Evolutionary conservation across 2,113 vertebrate species (phyloP).

Genomic region (Notarius quadriscutis): DNA sequence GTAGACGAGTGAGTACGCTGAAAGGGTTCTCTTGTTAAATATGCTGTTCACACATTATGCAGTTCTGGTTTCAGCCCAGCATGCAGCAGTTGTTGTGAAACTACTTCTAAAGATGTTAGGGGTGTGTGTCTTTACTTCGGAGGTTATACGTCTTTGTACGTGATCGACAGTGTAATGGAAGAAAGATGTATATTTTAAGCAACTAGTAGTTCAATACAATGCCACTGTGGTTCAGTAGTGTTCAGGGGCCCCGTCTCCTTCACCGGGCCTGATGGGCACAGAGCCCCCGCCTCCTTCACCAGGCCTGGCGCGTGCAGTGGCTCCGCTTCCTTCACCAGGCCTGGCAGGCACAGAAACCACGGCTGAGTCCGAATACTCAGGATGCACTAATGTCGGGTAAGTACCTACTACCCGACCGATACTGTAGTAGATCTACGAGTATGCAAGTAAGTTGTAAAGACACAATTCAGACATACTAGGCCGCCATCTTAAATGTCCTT

Average conservation of each 20-base stretch:
- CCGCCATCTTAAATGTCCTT: no score
- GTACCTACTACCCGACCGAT: no score
- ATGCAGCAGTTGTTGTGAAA: background rate
- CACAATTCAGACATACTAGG: no score
- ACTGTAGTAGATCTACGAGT: no score
- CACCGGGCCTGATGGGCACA: background rate
- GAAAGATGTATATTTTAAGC: background rate
- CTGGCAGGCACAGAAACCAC: background rate
- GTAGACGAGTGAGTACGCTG: background rate
- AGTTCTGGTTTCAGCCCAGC: conserved; percentile 1
- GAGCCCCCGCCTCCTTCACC: background rate
- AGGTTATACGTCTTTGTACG: background rate
- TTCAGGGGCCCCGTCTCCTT: background rate
- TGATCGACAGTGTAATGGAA: background rate
- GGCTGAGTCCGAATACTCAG: no score
- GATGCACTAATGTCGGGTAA: no score
- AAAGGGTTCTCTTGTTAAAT: background rate
- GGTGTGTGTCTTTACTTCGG: background rate
- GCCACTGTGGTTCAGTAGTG: background rate
- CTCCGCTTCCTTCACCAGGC: background rate
- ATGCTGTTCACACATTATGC: background rate
- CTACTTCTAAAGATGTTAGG: background rate
- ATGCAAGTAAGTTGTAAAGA: no score
- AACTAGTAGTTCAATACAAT: background rate
- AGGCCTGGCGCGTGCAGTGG: background rate